Evolutionary conservation across 1,140 invertebrate species (phyloP).

Genomic region (Lethocerus indicus): DNA sequence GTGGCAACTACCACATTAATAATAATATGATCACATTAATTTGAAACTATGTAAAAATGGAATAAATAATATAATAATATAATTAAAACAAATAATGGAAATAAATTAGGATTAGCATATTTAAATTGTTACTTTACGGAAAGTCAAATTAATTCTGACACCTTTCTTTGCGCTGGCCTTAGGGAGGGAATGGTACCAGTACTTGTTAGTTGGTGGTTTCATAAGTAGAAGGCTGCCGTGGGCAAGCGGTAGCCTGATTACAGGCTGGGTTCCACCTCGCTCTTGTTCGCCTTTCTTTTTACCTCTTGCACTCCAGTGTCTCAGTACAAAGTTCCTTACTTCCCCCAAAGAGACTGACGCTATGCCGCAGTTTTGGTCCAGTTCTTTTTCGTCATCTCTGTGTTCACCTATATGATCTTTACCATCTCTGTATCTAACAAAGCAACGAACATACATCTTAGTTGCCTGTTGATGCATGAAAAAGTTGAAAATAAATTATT

Average conservation of each 20-base stretch:
- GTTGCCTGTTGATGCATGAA: too few species aligned
- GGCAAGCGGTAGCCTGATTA: conserved; percentile 37
- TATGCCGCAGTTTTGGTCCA: conserved; percentile 39
- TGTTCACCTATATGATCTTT: conserved; percentile 54
- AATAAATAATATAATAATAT: too few species aligned
- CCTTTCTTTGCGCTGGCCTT: conserved; percentile 31
- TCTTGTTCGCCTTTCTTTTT: conserved; percentile 26
- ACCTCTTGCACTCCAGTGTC: conserved; percentile 33
- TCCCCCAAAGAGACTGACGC: conserved; percentile 51
- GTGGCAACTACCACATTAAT: too few species aligned
- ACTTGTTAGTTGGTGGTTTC: conserved; percentile 51
- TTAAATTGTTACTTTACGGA: conserved; percentile 36
- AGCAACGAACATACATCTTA: too few species aligned
- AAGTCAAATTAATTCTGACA: conserved; percentile 50
- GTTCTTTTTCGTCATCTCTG: conserved; percentile 48
- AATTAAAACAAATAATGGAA: too few species aligned
- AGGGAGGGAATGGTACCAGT: conserved; percentile 55
- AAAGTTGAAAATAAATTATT: too few species aligned
- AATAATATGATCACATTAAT: too few species aligned
- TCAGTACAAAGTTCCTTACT: conserved; percentile 43
- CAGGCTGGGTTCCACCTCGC: conserved; percentile 9
- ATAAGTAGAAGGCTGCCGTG: conserved; percentile 49
- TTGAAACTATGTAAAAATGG: too few species aligned
- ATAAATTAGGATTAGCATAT: too few species aligned
- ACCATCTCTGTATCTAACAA: conserved; percentile 45